Conservation (phyloP, 2,797 vertebrate genomes). For the Thalassophryne amazonica region DNA sequence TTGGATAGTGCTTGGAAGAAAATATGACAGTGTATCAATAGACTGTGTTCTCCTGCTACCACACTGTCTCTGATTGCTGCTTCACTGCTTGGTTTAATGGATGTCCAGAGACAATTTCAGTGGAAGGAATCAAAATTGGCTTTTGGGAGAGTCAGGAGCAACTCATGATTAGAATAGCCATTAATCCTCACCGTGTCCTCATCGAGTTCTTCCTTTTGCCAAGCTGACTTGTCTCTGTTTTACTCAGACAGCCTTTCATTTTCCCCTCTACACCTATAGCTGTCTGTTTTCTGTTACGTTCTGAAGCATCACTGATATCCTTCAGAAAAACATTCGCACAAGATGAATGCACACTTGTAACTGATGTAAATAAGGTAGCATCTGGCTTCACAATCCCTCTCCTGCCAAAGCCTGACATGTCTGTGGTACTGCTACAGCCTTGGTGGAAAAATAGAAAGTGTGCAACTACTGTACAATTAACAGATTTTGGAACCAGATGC, state of each 20-base stretch:
- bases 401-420: too few species aligned
- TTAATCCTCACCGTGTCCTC: conserved; percentile 38
- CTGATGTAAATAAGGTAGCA: background rate
- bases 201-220: conserved; percentile 5
- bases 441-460: too few species aligned
- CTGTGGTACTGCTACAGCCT: too few species aligned
- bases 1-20: conserved; percentile 33
- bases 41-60: conserved; percentile 51
- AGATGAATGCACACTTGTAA: background rate
- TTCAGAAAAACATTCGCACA: background rate
- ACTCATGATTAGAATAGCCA: conserved; percentile 45
- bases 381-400: background rate
- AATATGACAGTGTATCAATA: conserved; percentile 56
- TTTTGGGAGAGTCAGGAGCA: conserved; percentile 29
- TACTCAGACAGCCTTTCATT: conserved; percentile 1
- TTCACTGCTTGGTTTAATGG: conserved; percentile 54
- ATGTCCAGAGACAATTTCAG: conserved; percentile 62
- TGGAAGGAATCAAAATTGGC: conserved; percentile 43
- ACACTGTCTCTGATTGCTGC: conserved; percentile 35
- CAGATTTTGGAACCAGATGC: too few species aligned
- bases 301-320: background rate
- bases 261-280: background rate
- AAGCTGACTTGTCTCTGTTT: background rate
- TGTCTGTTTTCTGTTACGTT: background rate
- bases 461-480: too few species aligned